phyloP scores from a whole-genome alignment of 2,888 invertebrate genomes.

The Oligia latruncula region DNA sequence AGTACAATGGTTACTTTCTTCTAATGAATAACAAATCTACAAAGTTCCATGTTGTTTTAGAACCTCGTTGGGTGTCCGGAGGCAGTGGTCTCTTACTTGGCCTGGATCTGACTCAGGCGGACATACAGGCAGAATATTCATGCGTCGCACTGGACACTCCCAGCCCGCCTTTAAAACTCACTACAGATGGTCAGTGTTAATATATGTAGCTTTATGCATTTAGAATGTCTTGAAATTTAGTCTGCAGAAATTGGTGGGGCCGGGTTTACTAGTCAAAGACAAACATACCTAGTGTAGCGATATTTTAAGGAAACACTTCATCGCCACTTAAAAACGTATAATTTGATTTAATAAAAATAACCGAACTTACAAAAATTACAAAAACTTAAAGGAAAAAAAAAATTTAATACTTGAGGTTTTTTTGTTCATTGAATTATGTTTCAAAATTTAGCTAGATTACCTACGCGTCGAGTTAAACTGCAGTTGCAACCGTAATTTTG shows the following conservation, averaged over 20 bases:
- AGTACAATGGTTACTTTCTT: background rate
- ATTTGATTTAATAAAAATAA: no score
- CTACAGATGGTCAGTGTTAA: constrained; percentile 83
- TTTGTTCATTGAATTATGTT: no score
- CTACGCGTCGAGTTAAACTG: no score
- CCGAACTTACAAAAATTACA: no score
- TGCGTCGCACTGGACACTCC: constrained; percentile 83
- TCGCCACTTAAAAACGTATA: no score
- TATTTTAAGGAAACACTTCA: no score
- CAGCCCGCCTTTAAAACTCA: constrained; percentile 81
- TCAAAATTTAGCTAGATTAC: no score
- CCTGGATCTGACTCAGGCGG: constrained; percentile 84
- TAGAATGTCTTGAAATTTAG: constrained; percentile 28
- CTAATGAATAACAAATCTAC: background rate
- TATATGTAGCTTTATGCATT: constrained; percentile 44
- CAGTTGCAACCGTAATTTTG: no score
- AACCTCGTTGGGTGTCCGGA: constrained; percentile 85
- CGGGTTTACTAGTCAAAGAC: constrained; percentile 3
- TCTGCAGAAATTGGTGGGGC: constrained; percentile 19
- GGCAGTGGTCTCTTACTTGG: constrained; percentile 83
- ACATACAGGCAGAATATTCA: constrained; percentile 86
- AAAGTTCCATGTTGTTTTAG: constrained; percentile 69
- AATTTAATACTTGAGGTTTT: no score
- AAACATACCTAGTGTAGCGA: background rate
- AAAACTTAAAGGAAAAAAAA: no score